A percentile compares a stretch with the other conserved stretches of the same genome.
Conservation (phyloP, 2,797 vertebrate species). For the Apodemus agrarius region DNA sequence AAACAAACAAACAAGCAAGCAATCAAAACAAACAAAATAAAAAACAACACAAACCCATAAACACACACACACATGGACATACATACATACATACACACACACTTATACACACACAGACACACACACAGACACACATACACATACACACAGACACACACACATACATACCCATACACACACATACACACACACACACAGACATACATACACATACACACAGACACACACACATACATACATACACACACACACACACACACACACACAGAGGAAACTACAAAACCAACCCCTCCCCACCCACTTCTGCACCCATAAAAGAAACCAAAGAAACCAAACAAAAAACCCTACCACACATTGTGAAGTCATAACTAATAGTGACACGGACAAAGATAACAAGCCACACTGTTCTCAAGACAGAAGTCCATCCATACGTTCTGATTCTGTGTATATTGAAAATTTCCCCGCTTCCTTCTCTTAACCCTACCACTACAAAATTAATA, state of each 20-base stretch:
- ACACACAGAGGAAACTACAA: background rate
- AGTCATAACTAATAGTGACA: background rate
- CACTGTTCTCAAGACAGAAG: background rate
- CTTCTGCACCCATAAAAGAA: background rate
- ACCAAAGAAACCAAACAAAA: background rate
- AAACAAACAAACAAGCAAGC: background rate
- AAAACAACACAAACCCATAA: too few relatives aligned
- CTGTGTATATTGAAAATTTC: background rate
- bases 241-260: too few relatives aligned
- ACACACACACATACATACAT: too few relatives aligned
- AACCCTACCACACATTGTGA: background rate
- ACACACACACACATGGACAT: background rate
- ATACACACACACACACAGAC: too few relatives aligned
- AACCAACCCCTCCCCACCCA: background rate
- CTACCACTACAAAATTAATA: background rate
- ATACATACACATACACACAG: fast-evolving
- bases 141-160: background rate
- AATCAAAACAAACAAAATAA: background rate
- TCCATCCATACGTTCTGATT: background rate
- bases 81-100: too few relatives aligned
- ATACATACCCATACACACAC: too few relatives aligned
- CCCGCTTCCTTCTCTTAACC: background rate
- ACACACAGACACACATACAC: too few relatives aligned
- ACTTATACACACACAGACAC: too few relatives aligned
- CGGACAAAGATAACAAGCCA: background rate